phyloP scores from a whole-genome alignment of 2,888 invertebrate species.

The Rhimphoctona megacephalus region DNA sequence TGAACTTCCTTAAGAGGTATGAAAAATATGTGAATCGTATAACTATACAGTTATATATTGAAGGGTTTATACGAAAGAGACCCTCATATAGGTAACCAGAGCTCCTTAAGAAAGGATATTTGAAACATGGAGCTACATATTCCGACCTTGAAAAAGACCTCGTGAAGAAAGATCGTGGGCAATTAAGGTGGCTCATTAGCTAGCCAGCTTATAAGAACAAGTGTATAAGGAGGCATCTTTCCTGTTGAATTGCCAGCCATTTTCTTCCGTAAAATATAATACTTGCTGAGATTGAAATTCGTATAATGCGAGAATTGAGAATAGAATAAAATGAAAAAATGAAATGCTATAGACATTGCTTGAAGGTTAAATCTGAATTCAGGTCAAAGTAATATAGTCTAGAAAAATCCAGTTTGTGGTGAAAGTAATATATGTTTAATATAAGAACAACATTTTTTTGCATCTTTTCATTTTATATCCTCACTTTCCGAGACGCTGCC shows the following conservation, averaged over 20 bases:
- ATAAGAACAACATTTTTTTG: not conserved
- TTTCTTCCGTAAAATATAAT: not conserved
- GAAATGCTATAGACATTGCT: not conserved
- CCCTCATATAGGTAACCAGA: not conserved
- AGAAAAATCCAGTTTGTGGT: not conserved
- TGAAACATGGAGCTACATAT: not conserved
- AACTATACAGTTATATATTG: not conserved
- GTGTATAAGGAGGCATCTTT: not conserved
- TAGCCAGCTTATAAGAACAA: not conserved
- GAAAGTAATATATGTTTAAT: not conserved
- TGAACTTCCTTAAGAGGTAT: no score
- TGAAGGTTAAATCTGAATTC: not conserved
- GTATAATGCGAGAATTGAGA: not conserved
- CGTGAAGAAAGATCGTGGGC: not conserved
- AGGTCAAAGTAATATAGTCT: not conserved
- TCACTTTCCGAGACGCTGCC: constrained; percentile 28
- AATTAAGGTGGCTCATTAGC: constrained; percentile 15
- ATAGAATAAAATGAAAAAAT: not conserved
- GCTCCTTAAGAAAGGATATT: not conserved
- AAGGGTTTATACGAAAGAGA: not conserved
- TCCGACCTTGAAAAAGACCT: not conserved
- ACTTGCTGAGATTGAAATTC: not conserved
- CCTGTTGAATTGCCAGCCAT: not conserved
- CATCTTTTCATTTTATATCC: constrained; percentile 52
- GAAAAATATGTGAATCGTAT: no score